Evolutionary conservation across 1,140 invertebrate genomes (phyloP), one percentile per base, ranked within the genome.

Genomic region (Bombus waltoni): DNA sequence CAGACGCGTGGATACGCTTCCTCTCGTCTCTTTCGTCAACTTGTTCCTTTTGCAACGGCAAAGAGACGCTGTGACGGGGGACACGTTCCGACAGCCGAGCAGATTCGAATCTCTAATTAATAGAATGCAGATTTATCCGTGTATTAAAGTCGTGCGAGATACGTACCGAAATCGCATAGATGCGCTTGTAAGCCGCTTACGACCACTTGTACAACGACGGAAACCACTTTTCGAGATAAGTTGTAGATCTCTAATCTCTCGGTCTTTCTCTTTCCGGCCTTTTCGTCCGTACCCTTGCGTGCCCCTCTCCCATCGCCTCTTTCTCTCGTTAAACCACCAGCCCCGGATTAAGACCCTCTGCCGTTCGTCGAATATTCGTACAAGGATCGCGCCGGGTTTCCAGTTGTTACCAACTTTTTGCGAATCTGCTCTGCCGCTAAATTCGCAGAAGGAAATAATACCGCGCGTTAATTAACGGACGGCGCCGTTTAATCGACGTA

Each of bases 201-300:
- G 82, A 85, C 72, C 85, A 76, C 88, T 80, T 35, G 71, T 72
- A 40, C 76, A 86, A 86, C 80, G 80, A 81, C 70, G 35, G 77
- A 81, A 88, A 90, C 71, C 86, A 86, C 86, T 90, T 90, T 90
- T 90, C 86, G 80, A 90, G 86, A 90, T 90, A 81, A 90, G 59
- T 85, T 86, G 79, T 87, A 86, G 78, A 84, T 87, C 85, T 73
- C 88, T 90, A 89, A 90, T 90, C 86, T 90, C 71, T 68, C 53
- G 28, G 42, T 62, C 70, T 78, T 75, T 38, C 71, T 79, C 66
- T 75, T 44, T 15, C 28, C 11, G 22, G 13, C 6, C 35, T 78
- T 78, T 53, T 0, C 38, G 25, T 9, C 28, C 22, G 11, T 9
- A 32, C 40, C 3, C 53, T 42, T n/a, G 18, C 44, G 8, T 42